A percentile compares a stretch with the other conserved stretches of the same genome.
These are phyloP conservation scores for Cheirogaleus medius DNA, from an alignment of 2,113 vertebrate species.

Conservation along the genomic window DNA sequence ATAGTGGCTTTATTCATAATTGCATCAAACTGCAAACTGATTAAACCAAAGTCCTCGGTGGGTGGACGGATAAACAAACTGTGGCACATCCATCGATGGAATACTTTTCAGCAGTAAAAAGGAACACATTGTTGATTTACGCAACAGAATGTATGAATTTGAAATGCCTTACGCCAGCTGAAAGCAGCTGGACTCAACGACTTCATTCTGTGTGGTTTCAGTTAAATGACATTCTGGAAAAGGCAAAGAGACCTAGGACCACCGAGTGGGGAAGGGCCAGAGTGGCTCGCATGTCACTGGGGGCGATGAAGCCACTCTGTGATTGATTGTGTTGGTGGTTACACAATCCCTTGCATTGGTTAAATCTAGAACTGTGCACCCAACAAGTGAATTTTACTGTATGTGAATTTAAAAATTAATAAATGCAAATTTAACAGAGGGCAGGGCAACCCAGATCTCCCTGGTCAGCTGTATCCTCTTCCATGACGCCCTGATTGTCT, in stretches of 20 bases:
- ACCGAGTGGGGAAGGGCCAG: background rate
- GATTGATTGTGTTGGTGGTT: background rate
- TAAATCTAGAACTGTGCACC: background rate
- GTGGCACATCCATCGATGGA: background rate
- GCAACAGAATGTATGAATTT: background rate
- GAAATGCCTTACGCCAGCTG: background rate
- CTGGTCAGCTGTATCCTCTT: background rate
- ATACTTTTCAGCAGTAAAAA: background rate
- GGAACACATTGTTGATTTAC: background rate
- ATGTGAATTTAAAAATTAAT: background rate
- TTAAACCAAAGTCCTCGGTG: background rate
- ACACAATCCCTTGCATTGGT: background rate
- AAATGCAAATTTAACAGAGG: background rate
- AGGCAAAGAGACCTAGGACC: background rate
- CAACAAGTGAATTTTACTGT: background rate
- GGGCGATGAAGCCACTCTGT: background rate
- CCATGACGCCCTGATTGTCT: background rate
- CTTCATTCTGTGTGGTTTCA: background rate
- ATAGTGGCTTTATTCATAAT: background rate
- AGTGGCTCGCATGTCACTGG: background rate
- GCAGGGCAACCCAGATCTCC: background rate
- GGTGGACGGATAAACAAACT: background rate
- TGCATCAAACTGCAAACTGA: background rate
- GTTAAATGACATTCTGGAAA: background rate
- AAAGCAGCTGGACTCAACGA: background rate